A percentile compares a stretch with the other conserved stretches of the same genome.
phyloP scores from a whole-genome alignment of 2,797 vertebrate species.

The Cygnus olor region DNA sequence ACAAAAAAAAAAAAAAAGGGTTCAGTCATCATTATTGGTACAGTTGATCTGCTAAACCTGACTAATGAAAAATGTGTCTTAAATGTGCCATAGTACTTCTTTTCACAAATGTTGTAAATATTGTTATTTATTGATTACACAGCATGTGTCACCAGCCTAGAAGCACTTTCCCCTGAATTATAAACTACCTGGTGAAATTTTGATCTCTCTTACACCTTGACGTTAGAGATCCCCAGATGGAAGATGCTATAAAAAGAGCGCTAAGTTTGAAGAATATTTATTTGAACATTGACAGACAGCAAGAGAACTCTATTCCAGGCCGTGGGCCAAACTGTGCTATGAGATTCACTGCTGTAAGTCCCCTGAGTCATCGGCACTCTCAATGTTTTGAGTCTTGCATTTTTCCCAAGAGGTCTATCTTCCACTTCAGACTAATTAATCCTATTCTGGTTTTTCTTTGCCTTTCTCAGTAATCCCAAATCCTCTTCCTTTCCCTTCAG shows the following conservation, averaged over 20 bases:
- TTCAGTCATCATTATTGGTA: background rate
- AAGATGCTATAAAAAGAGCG: constrained; percentile 15
- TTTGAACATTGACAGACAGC: constrained; percentile 45
- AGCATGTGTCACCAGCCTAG: background rate
- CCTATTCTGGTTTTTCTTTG: background rate
- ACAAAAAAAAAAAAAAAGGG: background rate
- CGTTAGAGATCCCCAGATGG: constrained; percentile 1
- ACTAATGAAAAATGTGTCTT: background rate
- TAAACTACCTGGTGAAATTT: background rate
- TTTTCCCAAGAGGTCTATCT: background rate
- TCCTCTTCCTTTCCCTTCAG: background rate
- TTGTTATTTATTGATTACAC: background rate
- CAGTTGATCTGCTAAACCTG: background rate
- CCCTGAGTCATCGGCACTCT: constrained; percentile 2
- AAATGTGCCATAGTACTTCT: background rate
- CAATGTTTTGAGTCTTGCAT: background rate
- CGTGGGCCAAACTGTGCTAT: background rate
- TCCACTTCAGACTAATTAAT: background rate
- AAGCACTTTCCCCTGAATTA: background rate
- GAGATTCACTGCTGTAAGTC: background rate
- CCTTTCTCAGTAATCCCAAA: background rate
- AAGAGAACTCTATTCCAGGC: constrained; percentile 31
- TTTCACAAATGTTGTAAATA: background rate
- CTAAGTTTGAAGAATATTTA: constrained; percentile 25
- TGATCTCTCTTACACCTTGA: constrained; percentile 12